phyloP scores from a whole-genome alignment of 2,888 invertebrate species.

The Rhagium mordax region DNA sequence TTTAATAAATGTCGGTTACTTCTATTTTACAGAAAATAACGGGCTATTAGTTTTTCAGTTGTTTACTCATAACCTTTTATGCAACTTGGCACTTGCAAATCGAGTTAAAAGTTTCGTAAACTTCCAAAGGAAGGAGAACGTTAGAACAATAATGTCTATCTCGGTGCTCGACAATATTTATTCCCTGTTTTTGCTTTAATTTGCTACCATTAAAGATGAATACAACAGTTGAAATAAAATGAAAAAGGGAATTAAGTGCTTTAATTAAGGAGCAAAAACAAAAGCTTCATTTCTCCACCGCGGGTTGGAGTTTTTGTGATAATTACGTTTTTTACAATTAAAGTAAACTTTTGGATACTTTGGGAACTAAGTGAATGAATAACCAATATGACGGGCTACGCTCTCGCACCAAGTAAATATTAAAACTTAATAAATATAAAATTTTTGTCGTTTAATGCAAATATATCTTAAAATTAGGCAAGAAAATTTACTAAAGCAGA shows the following conservation, averaged over 20 bases:
- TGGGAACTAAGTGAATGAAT: constrained; percentile 1
- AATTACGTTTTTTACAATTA: constrained; percentile 23
- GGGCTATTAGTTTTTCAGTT: neutral
- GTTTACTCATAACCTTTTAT: neutral
- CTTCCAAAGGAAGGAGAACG: neutral
- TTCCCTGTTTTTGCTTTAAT: constrained; percentile 33
- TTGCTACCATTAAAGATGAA: constrained; percentile 33
- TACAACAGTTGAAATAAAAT: constrained; percentile 23
- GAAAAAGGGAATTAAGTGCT: constrained; percentile 31
- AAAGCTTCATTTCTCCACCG: constrained; percentile 8
- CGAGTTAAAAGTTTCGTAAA: constrained; percentile 12
- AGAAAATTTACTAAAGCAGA: too few relatives aligned
- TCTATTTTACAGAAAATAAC: too few relatives aligned
- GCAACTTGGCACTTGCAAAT: constrained; percentile 3
- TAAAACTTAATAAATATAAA: neutral
- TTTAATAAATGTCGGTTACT: too few relatives aligned
- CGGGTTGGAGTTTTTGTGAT: constrained; percentile 20
- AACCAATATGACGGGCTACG: neutral
- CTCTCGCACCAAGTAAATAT: neutral
- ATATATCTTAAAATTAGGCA: too few relatives aligned
- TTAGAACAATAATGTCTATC: constrained; percentile 17
- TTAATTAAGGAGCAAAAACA: constrained; percentile 36
- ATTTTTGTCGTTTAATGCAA: too few relatives aligned
- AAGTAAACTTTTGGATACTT: constrained; percentile 17
- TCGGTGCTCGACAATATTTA: constrained; percentile 12